These are phyloP conservation scores for Acanthosepion pharaonis DNA, from an alignment of 2,888 invertebrate species.

Conservation along the genomic window DNA sequence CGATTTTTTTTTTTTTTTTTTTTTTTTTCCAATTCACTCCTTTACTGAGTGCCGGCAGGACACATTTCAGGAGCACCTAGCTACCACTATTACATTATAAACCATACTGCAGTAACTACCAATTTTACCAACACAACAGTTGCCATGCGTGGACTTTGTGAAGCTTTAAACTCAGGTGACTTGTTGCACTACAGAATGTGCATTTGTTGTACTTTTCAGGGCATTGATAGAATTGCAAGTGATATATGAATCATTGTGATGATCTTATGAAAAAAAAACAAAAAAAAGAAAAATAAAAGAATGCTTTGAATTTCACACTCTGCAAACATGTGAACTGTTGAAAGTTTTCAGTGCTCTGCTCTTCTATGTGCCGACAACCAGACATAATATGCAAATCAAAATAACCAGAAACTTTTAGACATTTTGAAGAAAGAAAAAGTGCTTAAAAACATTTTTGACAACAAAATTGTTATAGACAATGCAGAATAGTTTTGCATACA, in stretches of 20 bases:
- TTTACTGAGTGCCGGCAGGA: slow-evolving; percentile 33
- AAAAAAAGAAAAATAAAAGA: background rate
- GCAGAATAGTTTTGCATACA: background rate
- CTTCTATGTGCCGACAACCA: background rate
- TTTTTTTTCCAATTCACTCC: background rate
- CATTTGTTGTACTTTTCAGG: slow-evolving; percentile 33
- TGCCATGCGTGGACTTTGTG: slow-evolving; percentile 33
- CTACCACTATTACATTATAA: background rate
- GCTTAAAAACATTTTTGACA: background rate
- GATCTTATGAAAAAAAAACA: background rate
- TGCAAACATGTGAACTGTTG: background rate
- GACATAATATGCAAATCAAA: slow-evolving; percentile 6
- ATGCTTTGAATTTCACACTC: background rate
- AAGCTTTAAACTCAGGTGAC: slow-evolving; percentile 33
- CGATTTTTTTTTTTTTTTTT: background rate
- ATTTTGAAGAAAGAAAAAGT: background rate
- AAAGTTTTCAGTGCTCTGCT: slow-evolving; percentile 2
- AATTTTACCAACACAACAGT: slow-evolving; percentile 33
- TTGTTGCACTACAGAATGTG: slow-evolving; percentile 6
- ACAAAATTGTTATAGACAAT: background rate
- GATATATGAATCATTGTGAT: background rate
- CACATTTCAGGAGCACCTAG: slow-evolving; percentile 33
- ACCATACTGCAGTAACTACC: background rate
- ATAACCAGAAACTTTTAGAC: background rate
- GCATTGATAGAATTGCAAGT: background rate